These are phyloP conservation scores for Ormia ochracea DNA, from an alignment of 2,888 invertebrate species.

Conservation along the genomic window DNA sequence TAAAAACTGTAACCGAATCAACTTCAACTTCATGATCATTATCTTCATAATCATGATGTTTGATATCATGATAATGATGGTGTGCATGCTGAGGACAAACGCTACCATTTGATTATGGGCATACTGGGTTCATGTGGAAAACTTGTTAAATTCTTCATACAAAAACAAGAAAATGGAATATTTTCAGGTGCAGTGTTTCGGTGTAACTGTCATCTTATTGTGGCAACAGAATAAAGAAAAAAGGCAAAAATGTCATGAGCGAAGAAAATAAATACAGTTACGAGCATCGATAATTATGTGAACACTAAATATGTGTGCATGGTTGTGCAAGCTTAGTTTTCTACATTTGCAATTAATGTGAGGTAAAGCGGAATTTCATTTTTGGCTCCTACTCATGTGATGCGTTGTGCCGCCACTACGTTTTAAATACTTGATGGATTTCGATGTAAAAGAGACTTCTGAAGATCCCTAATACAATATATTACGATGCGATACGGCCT, in stretches of 20 bases:
- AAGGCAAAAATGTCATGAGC: constrained; percentile 18
- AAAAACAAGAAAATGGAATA: not conserved
- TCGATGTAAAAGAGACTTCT: too few species aligned
- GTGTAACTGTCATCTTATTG: constrained; percentile 20
- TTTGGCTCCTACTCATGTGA: not conserved
- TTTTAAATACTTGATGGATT: too few species aligned
- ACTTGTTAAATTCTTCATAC: constrained; percentile 41
- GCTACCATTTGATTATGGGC: constrained; percentile 43
- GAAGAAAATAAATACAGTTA: constrained; percentile 32
- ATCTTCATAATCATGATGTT: constrained; percentile 11
- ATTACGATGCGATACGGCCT: too few species aligned
- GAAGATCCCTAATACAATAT: too few species aligned
- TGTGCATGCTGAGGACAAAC: constrained; percentile 12
- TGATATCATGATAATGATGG: not conserved
- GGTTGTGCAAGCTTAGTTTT: too few species aligned
- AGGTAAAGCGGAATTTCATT: not conserved
- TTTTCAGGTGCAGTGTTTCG: constrained; percentile 17
- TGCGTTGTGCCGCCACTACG: too few species aligned
- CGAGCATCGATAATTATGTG: not conserved
- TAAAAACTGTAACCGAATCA: constrained; percentile 19
- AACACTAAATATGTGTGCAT: constrained; percentile 28
- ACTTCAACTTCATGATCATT: constrained; percentile 15
- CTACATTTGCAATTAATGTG: not conserved
- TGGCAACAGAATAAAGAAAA: constrained; percentile 1
- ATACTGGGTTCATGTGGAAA: constrained; percentile 46